These are phyloP conservation scores for Chunga burmeisteri DNA, from an alignment of 2,113 vertebrate genomes.

Conservation along the genomic window DNA sequence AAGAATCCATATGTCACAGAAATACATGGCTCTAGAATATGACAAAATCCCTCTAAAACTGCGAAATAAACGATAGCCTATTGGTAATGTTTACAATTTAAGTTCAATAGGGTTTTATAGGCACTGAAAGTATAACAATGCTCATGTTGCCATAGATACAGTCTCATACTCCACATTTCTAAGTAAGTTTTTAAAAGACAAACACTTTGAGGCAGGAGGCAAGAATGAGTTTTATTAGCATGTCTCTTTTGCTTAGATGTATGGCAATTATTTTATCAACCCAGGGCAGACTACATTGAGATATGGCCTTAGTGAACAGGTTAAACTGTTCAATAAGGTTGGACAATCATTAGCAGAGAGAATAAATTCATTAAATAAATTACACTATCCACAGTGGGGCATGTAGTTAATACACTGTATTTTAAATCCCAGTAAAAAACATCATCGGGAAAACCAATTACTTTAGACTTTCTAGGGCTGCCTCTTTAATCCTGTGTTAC, in stretches of 20 bases:
- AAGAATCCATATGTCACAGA: not conserved
- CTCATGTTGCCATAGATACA: not conserved
- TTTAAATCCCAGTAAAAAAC: conserved; percentile 30
- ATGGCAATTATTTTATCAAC: not conserved
- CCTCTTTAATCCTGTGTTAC: not conserved
- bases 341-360: conserved; percentile 10
- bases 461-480: not conserved
- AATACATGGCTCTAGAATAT: not conserved
- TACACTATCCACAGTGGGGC: not conserved
- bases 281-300: not conserved
- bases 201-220: not conserved
- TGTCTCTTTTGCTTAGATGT: not conserved
- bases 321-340: not conserved
- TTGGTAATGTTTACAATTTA: not conserved
- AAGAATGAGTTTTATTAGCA: not conserved
- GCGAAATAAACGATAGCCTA: not conserved
- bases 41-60: not conserved
- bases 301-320: not conserved
- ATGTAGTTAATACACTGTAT: conserved; percentile 28
- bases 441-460: conserved; percentile 19
- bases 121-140: not conserved
- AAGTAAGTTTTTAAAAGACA: not conserved
- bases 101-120: not conserved
- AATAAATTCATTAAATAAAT: conserved; percentile 39
- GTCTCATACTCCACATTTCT: not conserved